phyloP scores from a whole-genome alignment of 1,140 invertebrate species.

The Sipha flava region DNA sequence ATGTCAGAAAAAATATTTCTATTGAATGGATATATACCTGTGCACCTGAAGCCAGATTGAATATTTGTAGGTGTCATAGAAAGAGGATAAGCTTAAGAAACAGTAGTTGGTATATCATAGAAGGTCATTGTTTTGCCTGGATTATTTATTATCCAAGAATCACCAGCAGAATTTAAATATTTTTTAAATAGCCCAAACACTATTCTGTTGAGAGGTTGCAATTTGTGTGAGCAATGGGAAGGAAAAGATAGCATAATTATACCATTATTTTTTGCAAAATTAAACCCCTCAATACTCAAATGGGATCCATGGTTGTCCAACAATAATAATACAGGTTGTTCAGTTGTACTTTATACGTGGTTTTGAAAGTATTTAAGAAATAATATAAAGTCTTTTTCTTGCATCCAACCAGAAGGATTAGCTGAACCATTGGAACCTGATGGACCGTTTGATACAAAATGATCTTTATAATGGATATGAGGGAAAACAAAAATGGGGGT shows the following conservation, averaged over 20 bases:
- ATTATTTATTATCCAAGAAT: constrained; percentile 42
- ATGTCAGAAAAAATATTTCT: constrained; percentile 41
- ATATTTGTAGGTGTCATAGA: constrained; percentile 38
- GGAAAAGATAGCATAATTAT: constrained; percentile 43
- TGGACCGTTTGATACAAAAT: constrained; percentile 40
- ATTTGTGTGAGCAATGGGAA: constrained; percentile 40
- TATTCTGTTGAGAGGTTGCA: constrained; percentile 43
- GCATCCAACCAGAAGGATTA: constrained; percentile 47
- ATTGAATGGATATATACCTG: constrained; percentile 43
- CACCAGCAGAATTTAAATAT: constrained; percentile 30
- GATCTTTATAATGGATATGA: constrained; percentile 39
- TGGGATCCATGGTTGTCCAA: constrained; percentile 39
- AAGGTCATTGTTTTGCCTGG: constrained; percentile 40
- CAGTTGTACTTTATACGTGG: not conserved
- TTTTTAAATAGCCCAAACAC: constrained; percentile 35
- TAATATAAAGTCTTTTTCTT: constrained; percentile 43
- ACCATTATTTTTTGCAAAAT: constrained; percentile 39
- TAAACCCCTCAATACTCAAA: constrained; percentile 35
- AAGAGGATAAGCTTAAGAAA: constrained; percentile 35
- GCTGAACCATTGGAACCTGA: constrained; percentile 44
- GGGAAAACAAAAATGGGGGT: constrained; percentile 44
- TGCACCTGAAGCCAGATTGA: constrained; percentile 37
- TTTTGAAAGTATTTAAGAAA: constrained; percentile 43
- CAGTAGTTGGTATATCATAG: constrained; percentile 40
- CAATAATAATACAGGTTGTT: not conserved